Base-by-base conservation (phyloP, 1,140 invertebrate genomes). In the Macrotrachela quadricornifera region DNA sequence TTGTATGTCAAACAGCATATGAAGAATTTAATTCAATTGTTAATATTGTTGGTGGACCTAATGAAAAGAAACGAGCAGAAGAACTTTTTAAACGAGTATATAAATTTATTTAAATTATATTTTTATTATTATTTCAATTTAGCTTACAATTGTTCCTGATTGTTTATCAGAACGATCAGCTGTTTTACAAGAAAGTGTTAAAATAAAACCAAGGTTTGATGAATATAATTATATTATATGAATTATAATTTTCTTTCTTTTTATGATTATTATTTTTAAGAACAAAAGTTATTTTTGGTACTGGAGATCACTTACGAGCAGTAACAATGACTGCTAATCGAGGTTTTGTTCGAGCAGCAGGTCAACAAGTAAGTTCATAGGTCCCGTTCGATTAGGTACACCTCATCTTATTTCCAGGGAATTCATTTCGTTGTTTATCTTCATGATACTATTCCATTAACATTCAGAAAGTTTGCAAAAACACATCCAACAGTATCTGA, bases 291-390 rank as follows among this genome's bases (percentile, higher is more conserved):
- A 79, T 90, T 59, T 88, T 90, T 70, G 82, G 82, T 46, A 86
- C 83, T 60, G 83, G 82, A 1, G 81, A 85, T 68, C 69, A 73
- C 56, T 74, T 82, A 37, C 76, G 81, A 65, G 82, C 83, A n/a
- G 74, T 87, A 6, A 90, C 84, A 9, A 78, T 86, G 8, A 84
- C 85, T 12, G 82, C 85, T 0, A 91, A 91, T 71, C 79, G 81
- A 62, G 83, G 84, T 45, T 90, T 90, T 71, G 77, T 87, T 0
- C 71, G 85, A 65, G 80, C 85, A 43, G 83, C 85, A 42, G 75
- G 77, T 60, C 80, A 82, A 73, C 82, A 87, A 75, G 83, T 82
- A 74, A 58, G n/a, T 53, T 46, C 9, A 4, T 2, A 3, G 14
- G 37, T 40, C 14, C 37, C 42, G 38, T 45, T 39, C 21, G 12